These are phyloP conservation scores for Cettia cetti DNA, from an alignment of 2,113 vertebrate species.

Conservation along the genomic window DNA sequence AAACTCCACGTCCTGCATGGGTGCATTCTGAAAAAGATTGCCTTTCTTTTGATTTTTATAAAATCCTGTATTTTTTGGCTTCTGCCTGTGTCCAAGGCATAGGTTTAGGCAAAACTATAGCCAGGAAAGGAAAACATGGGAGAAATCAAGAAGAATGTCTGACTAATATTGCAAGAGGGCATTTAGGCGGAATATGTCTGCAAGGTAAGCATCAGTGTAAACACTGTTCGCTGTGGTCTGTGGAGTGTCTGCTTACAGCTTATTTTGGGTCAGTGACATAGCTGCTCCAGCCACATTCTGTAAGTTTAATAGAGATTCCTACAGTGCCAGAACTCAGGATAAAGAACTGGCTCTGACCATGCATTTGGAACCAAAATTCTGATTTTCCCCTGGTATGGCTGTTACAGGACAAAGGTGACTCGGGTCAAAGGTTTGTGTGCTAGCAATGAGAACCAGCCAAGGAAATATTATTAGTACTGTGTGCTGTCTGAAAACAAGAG, in stretches of 20 bases:
- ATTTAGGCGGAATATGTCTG: neutral
- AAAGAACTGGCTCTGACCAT: constrained; percentile 44
- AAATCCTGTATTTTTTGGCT: neutral
- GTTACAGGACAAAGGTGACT: neutral
- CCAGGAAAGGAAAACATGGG: neutral
- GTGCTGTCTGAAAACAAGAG: neutral
- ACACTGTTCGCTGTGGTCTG: neutral
- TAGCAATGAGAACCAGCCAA: neutral
- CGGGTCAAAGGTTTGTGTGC: neutral
- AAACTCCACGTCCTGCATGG: neutral
- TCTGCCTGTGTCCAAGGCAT: neutral
- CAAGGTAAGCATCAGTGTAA: neutral
- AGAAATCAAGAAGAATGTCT: neutral
- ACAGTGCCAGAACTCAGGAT: constrained; percentile 46
- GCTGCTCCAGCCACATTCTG: constrained; percentile 32
- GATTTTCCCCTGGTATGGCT: neutral
- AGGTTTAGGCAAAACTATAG: neutral
- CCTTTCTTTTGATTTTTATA: neutral
- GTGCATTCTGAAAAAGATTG: neutral
- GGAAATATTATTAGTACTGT: neutral
- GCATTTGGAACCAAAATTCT: constrained; percentile 48
- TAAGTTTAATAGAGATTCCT: constrained; percentile 37
- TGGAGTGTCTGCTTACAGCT: neutral
- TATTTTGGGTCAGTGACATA: constrained; percentile 8
- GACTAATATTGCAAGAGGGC: neutral